Evolutionary conservation across 2,888 invertebrate genomes (phyloP), one percentile per base, ranked within the genome.

Genomic region (Hyalella azteca): DNA sequence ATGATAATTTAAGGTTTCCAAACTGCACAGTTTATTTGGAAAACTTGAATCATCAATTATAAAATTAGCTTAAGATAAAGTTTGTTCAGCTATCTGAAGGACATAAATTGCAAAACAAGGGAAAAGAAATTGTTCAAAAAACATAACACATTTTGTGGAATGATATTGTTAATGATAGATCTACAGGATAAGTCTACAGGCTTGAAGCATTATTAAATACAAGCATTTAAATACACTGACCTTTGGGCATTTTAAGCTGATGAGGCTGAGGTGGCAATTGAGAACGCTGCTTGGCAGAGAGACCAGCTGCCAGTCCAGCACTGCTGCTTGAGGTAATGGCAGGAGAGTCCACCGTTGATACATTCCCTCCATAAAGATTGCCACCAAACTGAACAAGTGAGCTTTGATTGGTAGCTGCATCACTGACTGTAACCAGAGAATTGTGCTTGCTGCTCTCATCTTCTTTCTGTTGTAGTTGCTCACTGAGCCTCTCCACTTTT

Each of bases 401-500:
- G 26, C 26, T 54, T 29, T 54, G 54, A 19, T 22, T 54, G 54
- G 29, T 54, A 13, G 54, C 54, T 2, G 54, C 11, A 15, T 66
- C 66, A 9, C 29, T 66, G 36, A 66, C 32, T 2, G 66, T 36
- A 15, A 36, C 66, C 66, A 66, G 11, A 15, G 66, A 66, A 36
- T 36, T 36, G 7, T 66, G 66, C 39, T 29, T 32, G 32, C 36
- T 66, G 66, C 66, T 66, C 66, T 66, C 66, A 66, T 66, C 75
- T 19, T 75, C 75, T 13, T 45, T 75, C 45, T 45, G 40, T 29
- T 75, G 41, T 39, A 75, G 75, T 5, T 45, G 40, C 73, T 82
- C 82, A 5, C 78, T 82, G 19, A 82, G 50, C 32, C 32, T 79
- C 39, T 80, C 80, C 22, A 82, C 79, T 73, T 82, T 82, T 22